Evolutionary conservation across 2,797 vertebrate genomes (phyloP), one percentile per base, ranked within the genome.

Genomic region (Melanotaenia boesemani): DNA sequence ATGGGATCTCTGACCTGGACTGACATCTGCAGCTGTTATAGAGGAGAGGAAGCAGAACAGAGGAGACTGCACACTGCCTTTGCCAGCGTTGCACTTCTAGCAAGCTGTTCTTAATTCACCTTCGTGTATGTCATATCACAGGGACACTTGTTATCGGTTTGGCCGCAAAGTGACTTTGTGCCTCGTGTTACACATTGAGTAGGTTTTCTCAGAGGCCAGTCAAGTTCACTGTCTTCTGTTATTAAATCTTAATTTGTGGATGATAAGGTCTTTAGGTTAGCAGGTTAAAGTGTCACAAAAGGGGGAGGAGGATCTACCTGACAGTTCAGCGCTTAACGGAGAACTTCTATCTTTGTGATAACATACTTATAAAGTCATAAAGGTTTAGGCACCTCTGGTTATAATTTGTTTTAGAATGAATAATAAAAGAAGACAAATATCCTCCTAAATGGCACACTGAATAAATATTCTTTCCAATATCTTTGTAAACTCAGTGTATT

Each of bases 1-100:
- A 92, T 91, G 90, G 85, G 88, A 89, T 89, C 72, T 87, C 83
- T 91, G 86, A 91, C 86, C 86, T 86, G 82, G 89, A 89, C 90
- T 87, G 90, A 93, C 88, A 88, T 84, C 77, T 80, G 80, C 91
- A 90, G 91, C 88, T 93, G 91, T 65, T 77, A 74, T 77, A 59
- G 85, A 86, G 75, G 81, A 87, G 77, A 88, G 57, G 70, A 84
- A 81, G 69, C 62, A 63, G 81, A 78, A 62, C 69, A 83, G 79
- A 80, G 78, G 77, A 82, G 70, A 71, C 80, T 80, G 60, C 7
- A 20, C 48, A 28, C 58, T 59, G 78, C 67, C 59, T 57, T 55
- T 84, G 79, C 80, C 81, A 82, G 69, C 24, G 10, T 41, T 82
- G 84, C 81, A 65, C 75, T 82, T 87, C 76, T 28, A 74, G 79